Base-by-base conservation (phyloP, 2,797 vertebrate species). In the Jordanella pulchra region DNA sequence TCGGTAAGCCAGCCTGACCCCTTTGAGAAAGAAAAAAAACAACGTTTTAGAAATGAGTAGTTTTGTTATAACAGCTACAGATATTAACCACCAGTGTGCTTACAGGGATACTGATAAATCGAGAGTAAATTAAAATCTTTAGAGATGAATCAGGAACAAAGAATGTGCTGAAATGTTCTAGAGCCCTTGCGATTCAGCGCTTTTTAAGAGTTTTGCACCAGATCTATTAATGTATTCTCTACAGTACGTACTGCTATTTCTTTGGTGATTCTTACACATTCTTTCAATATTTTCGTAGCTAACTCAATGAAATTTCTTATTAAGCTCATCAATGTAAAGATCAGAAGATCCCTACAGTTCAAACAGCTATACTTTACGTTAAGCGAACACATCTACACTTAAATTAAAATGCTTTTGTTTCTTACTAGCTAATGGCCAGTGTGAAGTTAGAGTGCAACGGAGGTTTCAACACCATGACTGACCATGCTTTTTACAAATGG, bases 11-110 rank as follows among this genome's bases (percentile, higher is more conserved):
- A 51, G 50, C 48, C 72, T 65, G 35, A 50, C 42, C 15, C 35
- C 5, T 67, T 35, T 54, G 42, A 51, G 21, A 44, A 21, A 18
- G 25, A 44, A 30, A 55, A 28, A 47, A 39, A 56, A 47, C n/a
- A 18, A 54, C 18, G 55, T 2, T 18, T 13, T 27, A 51, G 48
- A 55, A 72, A 35, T 71, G 23, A 13, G 65, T 44, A 35, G 64
- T 65, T 65, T 71, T 32, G 39, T n/a, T 65, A 61, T 67, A 4
- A 73, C 23, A 44, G 73, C 44, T 55, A 58, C 55, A 61, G 73
- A 67, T 69, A 56, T 39, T 73, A 78, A 69, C 35, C 56, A 80
- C 30, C 53, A 39, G 65, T 50, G 45, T 3, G 54, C 63, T 27
- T 28, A 12, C 9, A 12, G 10, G 18, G 47, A 28, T 44, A 18